Conservation (phyloP, 2,797 vertebrate species). For the Argyrosomus regius region DNA sequence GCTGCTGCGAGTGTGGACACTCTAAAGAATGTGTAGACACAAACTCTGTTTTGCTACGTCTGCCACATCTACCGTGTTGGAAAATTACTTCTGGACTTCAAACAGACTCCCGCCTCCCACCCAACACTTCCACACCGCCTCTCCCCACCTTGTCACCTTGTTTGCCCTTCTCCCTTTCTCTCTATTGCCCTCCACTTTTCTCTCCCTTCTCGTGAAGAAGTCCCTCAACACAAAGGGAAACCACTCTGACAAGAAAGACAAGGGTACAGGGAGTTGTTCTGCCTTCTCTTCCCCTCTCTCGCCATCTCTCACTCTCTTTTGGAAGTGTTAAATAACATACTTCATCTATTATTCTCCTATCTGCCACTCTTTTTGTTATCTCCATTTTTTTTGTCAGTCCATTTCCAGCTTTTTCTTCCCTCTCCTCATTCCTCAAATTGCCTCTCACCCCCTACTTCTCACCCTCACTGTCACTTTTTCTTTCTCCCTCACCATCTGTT, state of each 20-base stretch:
- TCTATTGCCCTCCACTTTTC: slow-evolving; percentile 12
- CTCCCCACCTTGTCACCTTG: slow-evolving; percentile 59
- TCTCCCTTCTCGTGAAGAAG: slow-evolving; percentile 20
- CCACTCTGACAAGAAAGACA: slow-evolving; percentile 59
- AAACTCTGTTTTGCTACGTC: slow-evolving; percentile 50
- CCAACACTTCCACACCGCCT: slow-evolving; percentile 45
- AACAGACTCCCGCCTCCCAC: slow-evolving; percentile 57
- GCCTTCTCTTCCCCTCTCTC: not conserved
- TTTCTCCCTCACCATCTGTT: slow-evolving; percentile 66
- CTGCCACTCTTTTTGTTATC: slow-evolving; percentile 50
- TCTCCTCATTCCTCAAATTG: slow-evolving; percentile 49
- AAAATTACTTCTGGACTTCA: slow-evolving; percentile 78
- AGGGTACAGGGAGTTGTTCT: slow-evolving; percentile 39
- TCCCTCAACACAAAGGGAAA: slow-evolving; percentile 59
- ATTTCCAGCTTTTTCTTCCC: slow-evolving; percentile 33
- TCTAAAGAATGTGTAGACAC: slow-evolving; percentile 51
- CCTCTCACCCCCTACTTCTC: slow-evolving; percentile 50
- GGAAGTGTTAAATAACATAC: slow-evolving; percentile 68
- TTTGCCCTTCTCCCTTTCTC: slow-evolving; percentile 53
- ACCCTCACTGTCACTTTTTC: slow-evolving; percentile 58
- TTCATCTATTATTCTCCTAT: slow-evolving; percentile 68
- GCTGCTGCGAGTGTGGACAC: slow-evolving; percentile 43
- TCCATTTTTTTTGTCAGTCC: slow-evolving; percentile 37
- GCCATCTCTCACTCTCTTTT: slow-evolving; percentile 28
- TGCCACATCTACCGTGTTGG: slow-evolving; percentile 52